Conservation (phyloP, 2,113 vertebrate species). For the Siniperca knerii region DNA sequence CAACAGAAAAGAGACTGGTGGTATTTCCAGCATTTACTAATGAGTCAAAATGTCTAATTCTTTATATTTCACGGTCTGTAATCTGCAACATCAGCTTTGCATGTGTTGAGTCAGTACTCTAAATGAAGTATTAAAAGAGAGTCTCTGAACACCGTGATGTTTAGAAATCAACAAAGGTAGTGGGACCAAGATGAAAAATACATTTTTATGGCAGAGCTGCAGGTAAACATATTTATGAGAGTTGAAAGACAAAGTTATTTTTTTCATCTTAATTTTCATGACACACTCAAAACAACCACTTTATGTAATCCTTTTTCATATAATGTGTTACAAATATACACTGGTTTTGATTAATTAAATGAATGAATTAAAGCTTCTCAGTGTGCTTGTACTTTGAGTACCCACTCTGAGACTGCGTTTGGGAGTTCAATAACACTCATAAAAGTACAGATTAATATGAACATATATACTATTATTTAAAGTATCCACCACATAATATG, state of each 20-base stretch:
- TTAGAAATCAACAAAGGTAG: constrained; percentile 4
- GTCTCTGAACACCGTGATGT: constrained; percentile 9
- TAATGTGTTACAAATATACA: not conserved
- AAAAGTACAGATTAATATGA: constrained; percentile 3
- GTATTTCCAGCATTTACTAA: constrained; percentile 32
- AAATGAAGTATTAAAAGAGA: constrained; percentile 25
- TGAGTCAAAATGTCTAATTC: constrained; percentile 35
- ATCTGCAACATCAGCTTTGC: constrained; percentile 36
- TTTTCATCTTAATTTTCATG: constrained; percentile 13
- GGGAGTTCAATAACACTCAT: constrained; percentile 24
- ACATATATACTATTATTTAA: constrained; percentile 4
- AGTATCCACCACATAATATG: not conserved
- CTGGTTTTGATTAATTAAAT: not conserved
- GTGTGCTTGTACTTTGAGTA: constrained; percentile 30
- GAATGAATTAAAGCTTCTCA: not conserved
- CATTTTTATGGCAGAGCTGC: not conserved
- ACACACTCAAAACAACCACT: constrained; percentile 12
- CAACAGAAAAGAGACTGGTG: not conserved
- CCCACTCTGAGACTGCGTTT: constrained; percentile 23
- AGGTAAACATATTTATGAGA: constrained; percentile 3
- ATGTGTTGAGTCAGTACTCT: constrained; percentile 29
- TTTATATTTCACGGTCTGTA: constrained; percentile 21
- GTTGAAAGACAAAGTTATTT: constrained; percentile 1
- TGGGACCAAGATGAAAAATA: not conserved
- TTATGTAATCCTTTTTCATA: constrained; percentile 13